phyloP scores from a whole-genome alignment of 2,888 invertebrate genomes.

The Tiliacea citrago region DNA sequence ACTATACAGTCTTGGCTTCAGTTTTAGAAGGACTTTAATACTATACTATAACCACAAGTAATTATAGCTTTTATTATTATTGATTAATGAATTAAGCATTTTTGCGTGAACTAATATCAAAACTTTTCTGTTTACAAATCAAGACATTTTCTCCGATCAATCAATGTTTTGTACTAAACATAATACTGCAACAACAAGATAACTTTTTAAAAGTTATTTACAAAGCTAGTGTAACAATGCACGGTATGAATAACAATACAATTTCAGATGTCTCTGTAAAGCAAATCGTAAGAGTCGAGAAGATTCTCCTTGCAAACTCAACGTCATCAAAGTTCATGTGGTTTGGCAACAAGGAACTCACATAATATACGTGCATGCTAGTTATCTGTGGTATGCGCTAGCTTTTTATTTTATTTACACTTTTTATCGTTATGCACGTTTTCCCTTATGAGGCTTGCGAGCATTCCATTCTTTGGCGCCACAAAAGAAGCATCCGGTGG shows the following conservation, averaged over 20 bases:
- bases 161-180: neutral
- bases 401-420: constrained; percentile 55
- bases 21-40: neutral
- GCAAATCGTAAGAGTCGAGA: constrained; percentile 50
- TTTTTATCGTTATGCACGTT: constrained; percentile 45
- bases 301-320: constrained; percentile 39
- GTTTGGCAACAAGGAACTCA: constrained; percentile 55
- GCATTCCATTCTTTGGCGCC: constrained; percentile 48
- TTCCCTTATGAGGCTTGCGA: constrained; percentile 29
- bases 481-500: constrained; percentile 13
- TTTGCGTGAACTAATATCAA: neutral
- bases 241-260: constrained; percentile 46
- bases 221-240: constrained; percentile 34
- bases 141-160: constrained; percentile 2
- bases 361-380: constrained; percentile 2
- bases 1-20: neutral
- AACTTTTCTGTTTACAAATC: neutral
- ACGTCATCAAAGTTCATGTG: constrained; percentile 32
- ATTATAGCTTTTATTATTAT: too few relatives aligned
- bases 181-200: constrained; percentile 29
- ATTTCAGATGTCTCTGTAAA: constrained; percentile 41
- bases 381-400: constrained; percentile 42
- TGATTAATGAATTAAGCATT: neutral
- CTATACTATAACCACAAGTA: too few relatives aligned
- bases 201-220: constrained; percentile 34